phyloP scores from a whole-genome alignment of 64 coral and sea anemone species.

The Montipora cactus region DNA sequence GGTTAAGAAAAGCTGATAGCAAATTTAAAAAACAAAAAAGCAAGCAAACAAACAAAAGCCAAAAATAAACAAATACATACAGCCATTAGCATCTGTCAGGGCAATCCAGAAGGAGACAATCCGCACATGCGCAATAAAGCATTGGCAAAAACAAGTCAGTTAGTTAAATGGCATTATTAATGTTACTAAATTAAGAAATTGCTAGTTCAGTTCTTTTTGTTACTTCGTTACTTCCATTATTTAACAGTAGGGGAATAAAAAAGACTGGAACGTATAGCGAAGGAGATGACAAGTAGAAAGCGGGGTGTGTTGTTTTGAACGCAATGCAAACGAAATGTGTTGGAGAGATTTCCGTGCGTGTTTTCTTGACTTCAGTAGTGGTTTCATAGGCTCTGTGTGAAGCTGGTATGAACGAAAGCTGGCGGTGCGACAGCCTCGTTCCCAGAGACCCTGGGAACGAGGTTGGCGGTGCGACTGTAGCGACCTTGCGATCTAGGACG shows the following conservation, averaged over 20 bases:
- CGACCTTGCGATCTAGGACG: too few species aligned
- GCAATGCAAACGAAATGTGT: not conserved
- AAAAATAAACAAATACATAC: constrained; percentile 65
- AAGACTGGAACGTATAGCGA: not conserved
- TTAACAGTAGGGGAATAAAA: not conserved
- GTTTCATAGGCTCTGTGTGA: too few species aligned
- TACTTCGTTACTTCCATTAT: not conserved
- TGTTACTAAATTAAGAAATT: not conserved
- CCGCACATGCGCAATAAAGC: constrained; percentile 37
- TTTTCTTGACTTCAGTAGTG: too few species aligned
- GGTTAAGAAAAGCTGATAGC: not conserved
- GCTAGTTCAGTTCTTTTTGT: not conserved
- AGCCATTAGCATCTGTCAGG: constrained; percentile 78
- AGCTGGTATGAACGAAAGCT: too few species aligned
- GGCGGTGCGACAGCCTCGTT: too few species aligned
- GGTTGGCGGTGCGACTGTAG: too few species aligned
- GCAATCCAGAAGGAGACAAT: constrained; percentile 4
- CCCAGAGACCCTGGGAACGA: too few species aligned
- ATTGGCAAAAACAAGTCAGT: constrained; percentile 61
- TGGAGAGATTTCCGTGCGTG: too few species aligned
- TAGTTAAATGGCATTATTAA: constrained; percentile 29
- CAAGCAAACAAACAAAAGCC: constrained; percentile 8
- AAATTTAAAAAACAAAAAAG: not conserved
- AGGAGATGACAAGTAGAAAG: not conserved
- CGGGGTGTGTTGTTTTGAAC: not conserved